Evolutionary conservation across 2,113 vertebrate genomes (phyloP).

Genomic region (Hystrix brachyura): DNA sequence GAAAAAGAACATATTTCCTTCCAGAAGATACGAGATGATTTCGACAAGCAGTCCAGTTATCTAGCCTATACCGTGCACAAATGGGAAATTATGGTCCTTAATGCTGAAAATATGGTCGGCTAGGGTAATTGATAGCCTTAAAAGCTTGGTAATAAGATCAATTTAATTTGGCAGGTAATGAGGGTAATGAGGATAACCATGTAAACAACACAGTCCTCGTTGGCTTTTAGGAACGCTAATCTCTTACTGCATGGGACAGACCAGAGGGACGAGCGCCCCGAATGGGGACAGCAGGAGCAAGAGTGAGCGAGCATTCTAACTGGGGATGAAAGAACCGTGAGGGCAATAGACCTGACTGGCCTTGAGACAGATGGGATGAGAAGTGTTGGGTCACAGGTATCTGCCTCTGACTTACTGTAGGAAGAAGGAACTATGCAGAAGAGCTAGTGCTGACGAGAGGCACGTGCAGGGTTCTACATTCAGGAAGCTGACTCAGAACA

Average conservation of each 20-base stretch:
- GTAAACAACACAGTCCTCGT: neutral
- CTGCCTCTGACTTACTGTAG: neutral
- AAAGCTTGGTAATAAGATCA: constrained; percentile 6
- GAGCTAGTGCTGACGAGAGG: neutral
- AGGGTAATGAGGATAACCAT: neutral
- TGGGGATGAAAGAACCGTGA: neutral
- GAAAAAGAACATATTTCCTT: neutral
- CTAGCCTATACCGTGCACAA: neutral
- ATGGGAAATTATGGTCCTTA: neutral
- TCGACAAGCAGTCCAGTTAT: neutral
- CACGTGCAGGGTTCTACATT: neutral
- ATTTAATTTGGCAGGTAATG: neutral
- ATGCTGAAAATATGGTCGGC: neutral
- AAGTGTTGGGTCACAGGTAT: neutral
- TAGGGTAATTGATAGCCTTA: neutral
- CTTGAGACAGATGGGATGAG: rapidly evolving
- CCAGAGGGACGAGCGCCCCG: neutral
- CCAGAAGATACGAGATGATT: neutral
- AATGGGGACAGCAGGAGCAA: neutral
- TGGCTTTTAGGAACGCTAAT: neutral
- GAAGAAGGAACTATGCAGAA: neutral
- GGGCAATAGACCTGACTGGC: neutral
- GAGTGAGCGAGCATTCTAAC: neutral
- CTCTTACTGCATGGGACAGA: neutral
- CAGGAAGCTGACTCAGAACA: neutral